These are phyloP conservation scores for Morus bassanus DNA, from an alignment of 2,797 vertebrate species.

Conservation along the genomic window DNA sequence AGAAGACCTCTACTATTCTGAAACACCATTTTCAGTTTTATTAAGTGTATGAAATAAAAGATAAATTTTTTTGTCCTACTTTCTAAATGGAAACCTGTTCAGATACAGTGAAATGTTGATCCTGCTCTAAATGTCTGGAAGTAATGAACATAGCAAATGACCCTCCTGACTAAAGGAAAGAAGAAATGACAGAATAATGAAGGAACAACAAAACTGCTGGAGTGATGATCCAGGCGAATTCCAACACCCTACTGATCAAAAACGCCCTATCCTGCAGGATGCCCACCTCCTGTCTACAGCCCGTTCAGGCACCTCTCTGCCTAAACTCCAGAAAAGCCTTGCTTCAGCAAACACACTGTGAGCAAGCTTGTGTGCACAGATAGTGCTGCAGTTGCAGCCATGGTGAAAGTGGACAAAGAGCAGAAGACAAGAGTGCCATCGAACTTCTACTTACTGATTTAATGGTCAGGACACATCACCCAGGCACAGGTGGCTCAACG, in stretches of 20 bases:
- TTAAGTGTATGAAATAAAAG: neutral
- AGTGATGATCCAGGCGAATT: neutral
- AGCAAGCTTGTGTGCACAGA: neutral
- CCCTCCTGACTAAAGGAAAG: neutral
- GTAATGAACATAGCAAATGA: neutral
- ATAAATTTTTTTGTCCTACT: neutral
- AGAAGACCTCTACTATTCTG: neutral
- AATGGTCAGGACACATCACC: neutral
- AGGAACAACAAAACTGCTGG: neutral
- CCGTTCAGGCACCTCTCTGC: neutral
- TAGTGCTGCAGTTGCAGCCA: neutral
- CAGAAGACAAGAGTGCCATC: neutral
- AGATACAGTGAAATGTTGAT: neutral
- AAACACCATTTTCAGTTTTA: neutral
- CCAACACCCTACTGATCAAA: neutral
- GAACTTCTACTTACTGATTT: neutral
- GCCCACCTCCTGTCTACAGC: neutral
- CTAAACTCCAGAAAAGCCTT: neutral
- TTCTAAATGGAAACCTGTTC: neutral
- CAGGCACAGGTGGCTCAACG: neutral
- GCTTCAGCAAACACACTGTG: accelerated
- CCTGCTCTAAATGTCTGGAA: neutral
- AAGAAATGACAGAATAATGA: neutral
- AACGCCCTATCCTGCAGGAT: neutral
- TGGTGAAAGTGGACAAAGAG: neutral